Percentiles rank a stretch among this genome's conserved stretches.
These are phyloP conservation scores for Acropternis orthonyx DNA, from an alignment of 2,797 vertebrate species.

Conservation along the genomic window DNA sequence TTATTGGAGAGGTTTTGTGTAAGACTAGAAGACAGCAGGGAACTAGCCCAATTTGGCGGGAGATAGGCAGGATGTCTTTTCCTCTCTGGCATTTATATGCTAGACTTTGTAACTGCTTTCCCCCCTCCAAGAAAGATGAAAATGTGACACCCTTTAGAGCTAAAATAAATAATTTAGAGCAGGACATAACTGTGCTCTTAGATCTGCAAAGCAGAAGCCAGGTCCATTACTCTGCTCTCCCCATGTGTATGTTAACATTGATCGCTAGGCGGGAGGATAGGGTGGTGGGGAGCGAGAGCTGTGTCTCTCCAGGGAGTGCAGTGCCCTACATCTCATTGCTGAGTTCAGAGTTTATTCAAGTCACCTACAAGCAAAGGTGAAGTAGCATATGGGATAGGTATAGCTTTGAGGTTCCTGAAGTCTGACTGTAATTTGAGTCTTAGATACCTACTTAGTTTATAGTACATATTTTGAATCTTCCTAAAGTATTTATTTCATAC, in stretches of 20 bases:
- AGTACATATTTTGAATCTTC: background rate
- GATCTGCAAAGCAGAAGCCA: background rate
- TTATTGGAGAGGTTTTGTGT: background rate
- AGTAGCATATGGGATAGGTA: background rate
- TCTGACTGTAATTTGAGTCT: background rate
- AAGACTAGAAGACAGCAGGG: background rate
- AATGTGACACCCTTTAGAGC: background rate
- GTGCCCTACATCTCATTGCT: background rate
- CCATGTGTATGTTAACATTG: background rate
- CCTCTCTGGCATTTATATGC: background rate
- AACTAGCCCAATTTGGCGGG: background rate
- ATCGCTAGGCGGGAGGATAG: background rate
- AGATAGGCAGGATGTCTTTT: background rate
- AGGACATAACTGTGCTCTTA: background rate
- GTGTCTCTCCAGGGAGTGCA: background rate
- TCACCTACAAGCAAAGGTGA: background rate
- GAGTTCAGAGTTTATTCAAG: background rate
- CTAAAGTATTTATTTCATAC: background rate
- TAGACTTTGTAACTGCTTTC: background rate
- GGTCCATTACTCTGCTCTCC: background rate
- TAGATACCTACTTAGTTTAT: background rate
- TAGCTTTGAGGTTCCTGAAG: background rate
- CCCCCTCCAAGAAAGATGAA: background rate
- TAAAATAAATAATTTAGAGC: conserved; percentile 3
- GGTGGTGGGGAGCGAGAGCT: accelerated